phyloP scores from a whole-genome alignment of 2,797 vertebrate genomes.

The Cichlasoma orientale region DNA sequence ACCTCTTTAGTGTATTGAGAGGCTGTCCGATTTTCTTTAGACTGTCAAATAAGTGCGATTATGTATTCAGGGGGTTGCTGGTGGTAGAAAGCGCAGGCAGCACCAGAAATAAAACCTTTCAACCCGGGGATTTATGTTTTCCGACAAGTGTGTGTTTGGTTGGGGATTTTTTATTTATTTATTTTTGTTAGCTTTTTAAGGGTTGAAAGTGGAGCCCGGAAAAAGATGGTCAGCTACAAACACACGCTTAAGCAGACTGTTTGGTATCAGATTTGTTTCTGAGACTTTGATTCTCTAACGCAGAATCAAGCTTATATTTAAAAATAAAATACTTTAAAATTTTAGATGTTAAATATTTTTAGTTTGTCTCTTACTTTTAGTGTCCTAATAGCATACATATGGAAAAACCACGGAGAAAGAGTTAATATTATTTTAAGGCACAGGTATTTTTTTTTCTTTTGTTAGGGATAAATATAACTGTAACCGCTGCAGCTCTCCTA shows the following conservation, averaged over 20 bases:
- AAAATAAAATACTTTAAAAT: too few relatives aligned
- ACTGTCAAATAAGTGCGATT: constrained; percentile 61
- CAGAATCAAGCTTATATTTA: background rate
- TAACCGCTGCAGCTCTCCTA: background rate
- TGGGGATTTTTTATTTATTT: constrained; percentile 5
- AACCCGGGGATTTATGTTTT: constrained; percentile 4
- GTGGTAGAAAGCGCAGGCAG: constrained; percentile 17
- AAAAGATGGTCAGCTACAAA: constrained; percentile 15
- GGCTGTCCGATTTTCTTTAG: constrained; percentile 55
- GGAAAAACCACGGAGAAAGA: too few relatives aligned
- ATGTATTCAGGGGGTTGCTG: constrained; percentile 47
- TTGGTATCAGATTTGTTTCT: constrained; percentile 4
- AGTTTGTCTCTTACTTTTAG: background rate
- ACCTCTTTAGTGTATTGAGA: constrained; percentile 62
- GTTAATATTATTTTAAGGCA: too few relatives aligned
- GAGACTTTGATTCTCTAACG: background rate
- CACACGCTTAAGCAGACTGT: constrained; percentile 6
- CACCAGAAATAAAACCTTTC: constrained; percentile 13
- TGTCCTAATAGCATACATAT: background rate
- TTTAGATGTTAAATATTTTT: background rate
- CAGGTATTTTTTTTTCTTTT: background rate
- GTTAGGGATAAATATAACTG: background rate
- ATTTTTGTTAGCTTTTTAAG: constrained; percentile 4
- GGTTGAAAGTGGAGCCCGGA: constrained; percentile 45
- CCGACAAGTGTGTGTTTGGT: constrained; percentile 1